Evolutionary conservation across 2,888 invertebrate species (phyloP).

Genomic region (Synergus gifuensis): DNA sequence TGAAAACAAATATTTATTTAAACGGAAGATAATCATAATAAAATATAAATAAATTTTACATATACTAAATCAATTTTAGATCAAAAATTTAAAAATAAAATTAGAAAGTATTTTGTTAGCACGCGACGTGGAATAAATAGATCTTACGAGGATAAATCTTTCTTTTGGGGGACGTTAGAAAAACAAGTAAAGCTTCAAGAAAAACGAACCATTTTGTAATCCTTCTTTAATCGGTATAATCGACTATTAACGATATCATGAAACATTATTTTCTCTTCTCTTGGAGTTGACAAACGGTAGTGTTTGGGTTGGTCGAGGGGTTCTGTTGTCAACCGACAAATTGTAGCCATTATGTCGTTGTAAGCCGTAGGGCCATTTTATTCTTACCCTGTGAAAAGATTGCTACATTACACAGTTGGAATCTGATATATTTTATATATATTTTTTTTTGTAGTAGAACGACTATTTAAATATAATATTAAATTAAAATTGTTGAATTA

Average conservation of each 20-base stretch:
- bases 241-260: conserved; percentile 35
- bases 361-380: not conserved
- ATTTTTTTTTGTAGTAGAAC: not conserved
- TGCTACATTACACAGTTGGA: not conserved
- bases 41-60: not conserved
- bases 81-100: not conserved
- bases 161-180: not conserved
- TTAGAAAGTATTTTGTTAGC: not conserved
- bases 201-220: conserved; percentile 24
- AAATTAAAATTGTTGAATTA: too few species aligned
- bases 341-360: conserved; percentile 20
- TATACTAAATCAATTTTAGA: not conserved
- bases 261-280: conserved; percentile 29
- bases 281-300: conserved; percentile 10
- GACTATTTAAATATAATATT: not conserved
- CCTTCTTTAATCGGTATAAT: conserved; percentile 28
- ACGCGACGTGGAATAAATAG: not conserved
- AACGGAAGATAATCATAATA: too few species aligned
- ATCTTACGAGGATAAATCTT: not conserved
- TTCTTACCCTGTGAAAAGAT: not conserved
- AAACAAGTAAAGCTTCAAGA: conserved; percentile 33
- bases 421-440: not conserved
- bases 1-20: too few species aligned
- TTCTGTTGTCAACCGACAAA: conserved; percentile 26
- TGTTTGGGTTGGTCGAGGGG: conserved; percentile 16